Evolutionary conservation across 2,113 vertebrate genomes (phyloP).

Genomic region (Menura novaehollandiae): DNA sequence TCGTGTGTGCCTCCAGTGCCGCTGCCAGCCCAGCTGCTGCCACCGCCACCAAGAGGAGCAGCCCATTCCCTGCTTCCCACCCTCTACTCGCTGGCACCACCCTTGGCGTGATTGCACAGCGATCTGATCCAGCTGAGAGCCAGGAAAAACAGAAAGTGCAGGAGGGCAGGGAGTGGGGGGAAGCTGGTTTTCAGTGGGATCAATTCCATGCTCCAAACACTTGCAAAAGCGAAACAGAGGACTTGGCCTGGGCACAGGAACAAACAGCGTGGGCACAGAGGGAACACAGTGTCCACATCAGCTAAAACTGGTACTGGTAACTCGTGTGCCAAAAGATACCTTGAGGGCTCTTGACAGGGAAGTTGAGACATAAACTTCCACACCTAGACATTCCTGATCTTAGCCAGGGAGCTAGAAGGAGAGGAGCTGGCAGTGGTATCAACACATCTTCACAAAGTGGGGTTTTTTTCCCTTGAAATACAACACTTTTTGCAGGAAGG

Average conservation of each 20-base stretch:
- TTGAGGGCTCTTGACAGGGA: neutral
- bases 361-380: neutral
- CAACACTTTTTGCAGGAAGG: neutral
- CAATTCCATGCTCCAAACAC: neutral
- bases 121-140: neutral
- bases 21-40: neutral
- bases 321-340: neutral
- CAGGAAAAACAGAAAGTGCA: neutral
- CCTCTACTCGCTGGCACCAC: neutral
- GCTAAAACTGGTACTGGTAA: neutral
- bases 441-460: neutral
- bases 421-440: neutral
- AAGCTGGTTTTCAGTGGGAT: neutral
- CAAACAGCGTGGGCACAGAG: neutral
- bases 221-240: neutral
- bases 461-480: neutral
- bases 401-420: neutral
- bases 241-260: neutral
- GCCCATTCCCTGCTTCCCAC: neutral
- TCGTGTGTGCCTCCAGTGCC: neutral
- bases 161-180: rapidly evolving
- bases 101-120: neutral
- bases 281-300: neutral
- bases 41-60: neutral
- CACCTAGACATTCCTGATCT: neutral